These are phyloP conservation scores for Cosmia pyralina DNA, from an alignment of 2,888 invertebrate species.

Conservation along the genomic window DNA sequence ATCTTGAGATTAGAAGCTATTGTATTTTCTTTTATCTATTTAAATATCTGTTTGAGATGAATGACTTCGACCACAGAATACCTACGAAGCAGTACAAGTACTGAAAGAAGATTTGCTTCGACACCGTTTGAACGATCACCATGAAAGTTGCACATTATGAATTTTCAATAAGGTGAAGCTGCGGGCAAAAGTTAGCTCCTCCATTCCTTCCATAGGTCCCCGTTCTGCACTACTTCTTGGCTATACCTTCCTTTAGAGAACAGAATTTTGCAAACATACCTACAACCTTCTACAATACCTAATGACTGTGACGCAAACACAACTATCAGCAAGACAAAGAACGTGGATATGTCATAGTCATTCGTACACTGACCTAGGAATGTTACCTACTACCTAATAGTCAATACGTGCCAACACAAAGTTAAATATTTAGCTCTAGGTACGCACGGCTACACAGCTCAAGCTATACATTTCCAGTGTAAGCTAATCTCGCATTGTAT, in stretches of 20 bases:
- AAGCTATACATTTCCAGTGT: too few relatives aligned
- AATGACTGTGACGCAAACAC: conserved; percentile 40
- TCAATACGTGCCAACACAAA: conserved; percentile 43
- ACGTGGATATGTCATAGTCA: conserved; percentile 40
- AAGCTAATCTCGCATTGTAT: too few relatives aligned
- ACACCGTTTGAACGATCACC: background rate
- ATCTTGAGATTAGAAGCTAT: background rate
- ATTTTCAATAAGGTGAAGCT: background rate
- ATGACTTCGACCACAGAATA: background rate
- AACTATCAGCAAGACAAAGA: conserved; percentile 49
- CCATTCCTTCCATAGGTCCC: background rate
- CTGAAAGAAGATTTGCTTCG: too few relatives aligned
- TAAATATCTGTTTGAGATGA: background rate
- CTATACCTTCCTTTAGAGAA: background rate
- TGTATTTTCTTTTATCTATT: background rate
- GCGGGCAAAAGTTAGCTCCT: background rate
- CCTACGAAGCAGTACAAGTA: too few relatives aligned
- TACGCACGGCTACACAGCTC: too few relatives aligned
- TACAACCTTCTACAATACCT: conserved; percentile 4
- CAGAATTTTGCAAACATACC: conserved; percentile 8
- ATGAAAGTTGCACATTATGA: background rate
- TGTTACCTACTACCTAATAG: conserved; percentile 34
- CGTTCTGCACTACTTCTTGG: background rate
- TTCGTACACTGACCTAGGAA: conserved; percentile 54
- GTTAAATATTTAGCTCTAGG: conserved; percentile 16